Evolutionary conservation across 2,113 vertebrate species (phyloP).

Genomic region (Muntiacus muntjak): DNA sequence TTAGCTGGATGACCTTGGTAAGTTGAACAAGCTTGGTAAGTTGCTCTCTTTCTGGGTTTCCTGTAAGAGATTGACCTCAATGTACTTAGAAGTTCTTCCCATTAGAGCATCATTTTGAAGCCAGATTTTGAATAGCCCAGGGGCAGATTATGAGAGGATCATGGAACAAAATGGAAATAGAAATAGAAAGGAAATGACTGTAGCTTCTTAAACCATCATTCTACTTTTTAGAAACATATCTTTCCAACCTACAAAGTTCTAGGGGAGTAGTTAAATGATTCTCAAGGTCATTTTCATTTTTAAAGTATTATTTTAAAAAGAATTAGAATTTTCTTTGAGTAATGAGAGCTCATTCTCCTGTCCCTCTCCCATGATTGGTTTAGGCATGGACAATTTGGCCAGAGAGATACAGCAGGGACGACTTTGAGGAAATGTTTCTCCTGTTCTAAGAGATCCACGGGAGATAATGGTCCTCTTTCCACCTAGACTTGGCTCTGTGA

Average conservation of each 20-base stretch:
- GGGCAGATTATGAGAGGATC: background rate
- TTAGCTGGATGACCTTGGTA: background rate
- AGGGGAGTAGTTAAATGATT: background rate
- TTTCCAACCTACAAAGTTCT: background rate
- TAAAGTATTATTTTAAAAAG: background rate
- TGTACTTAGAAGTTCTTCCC: background rate
- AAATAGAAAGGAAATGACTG: background rate
- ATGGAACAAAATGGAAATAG: background rate
- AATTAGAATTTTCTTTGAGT: background rate
- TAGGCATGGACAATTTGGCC: background rate
- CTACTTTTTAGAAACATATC: background rate
- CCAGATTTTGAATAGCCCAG: background rate
- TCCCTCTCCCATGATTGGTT: background rate
- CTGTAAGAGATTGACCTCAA: background rate
- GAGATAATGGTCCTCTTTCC: background rate
- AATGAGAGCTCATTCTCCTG: background rate
- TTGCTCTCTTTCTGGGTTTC: background rate
- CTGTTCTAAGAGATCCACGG: background rate
- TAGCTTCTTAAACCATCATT: background rate
- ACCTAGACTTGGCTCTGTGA: rapidly evolving
- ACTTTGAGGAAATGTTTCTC: background rate
- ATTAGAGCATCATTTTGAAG: background rate
- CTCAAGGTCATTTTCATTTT: background rate
- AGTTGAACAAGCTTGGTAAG: background rate
- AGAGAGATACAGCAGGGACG: rapidly evolving